Evolutionary conservation across 2,888 invertebrate species (phyloP).

Genomic region (Cataglyphis rosenhaueri): DNA sequence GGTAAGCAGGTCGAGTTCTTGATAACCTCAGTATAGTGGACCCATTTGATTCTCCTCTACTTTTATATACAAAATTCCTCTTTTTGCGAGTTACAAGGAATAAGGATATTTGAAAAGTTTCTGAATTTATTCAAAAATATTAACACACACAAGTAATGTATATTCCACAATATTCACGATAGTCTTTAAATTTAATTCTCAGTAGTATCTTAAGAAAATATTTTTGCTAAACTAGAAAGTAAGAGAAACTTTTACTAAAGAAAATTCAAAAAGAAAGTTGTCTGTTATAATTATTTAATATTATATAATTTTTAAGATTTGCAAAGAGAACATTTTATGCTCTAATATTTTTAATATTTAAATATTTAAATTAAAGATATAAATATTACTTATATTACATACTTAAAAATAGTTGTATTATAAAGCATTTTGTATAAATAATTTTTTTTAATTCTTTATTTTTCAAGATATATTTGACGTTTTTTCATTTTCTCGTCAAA

Average conservation of each 20-base stretch:
- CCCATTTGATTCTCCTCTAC: neutral
- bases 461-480: neutral
- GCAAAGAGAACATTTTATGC: neutral
- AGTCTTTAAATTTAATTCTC: slow-evolving; percentile 8
- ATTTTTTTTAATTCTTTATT: neutral
- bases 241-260: neutral
- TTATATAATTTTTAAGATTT: neutral
- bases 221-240: neutral
- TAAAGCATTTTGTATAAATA: neutral
- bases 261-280: neutral
- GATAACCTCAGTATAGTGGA: slow-evolving; percentile 4
- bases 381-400: too few species aligned
- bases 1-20: slow-evolving; percentile 41
- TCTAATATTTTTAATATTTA: neutral
- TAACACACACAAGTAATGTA: neutral
- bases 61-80: slow-evolving; percentile 9
- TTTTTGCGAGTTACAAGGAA: neutral
- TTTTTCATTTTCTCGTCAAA: neutral
- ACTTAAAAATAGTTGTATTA: neutral
- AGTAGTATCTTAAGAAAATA: neutral
- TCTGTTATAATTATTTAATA: neutral
- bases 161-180: neutral
- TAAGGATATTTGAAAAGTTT: slow-evolving; percentile 1
- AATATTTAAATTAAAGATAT: neutral
- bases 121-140: neutral